These are phyloP conservation scores for Acleris cristana DNA, from an alignment of 2,888 invertebrate species.

Conservation along the genomic window DNA sequence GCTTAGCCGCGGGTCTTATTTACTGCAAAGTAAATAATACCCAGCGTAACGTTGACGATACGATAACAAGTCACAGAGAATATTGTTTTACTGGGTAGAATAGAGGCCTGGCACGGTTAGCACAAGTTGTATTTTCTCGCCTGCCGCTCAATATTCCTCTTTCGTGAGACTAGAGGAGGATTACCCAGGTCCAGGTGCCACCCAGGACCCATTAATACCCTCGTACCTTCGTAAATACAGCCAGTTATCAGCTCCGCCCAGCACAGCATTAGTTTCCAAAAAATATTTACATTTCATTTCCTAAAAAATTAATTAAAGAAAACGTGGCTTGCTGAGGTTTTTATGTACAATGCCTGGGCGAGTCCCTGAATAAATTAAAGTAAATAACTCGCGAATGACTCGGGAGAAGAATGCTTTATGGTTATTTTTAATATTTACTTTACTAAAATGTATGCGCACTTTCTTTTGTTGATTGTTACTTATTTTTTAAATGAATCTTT, in stretches of 20 bases:
- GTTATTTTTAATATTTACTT: conserved; percentile 1
- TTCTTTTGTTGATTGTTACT: not conserved
- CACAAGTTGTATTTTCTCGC: no score
- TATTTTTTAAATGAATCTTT: no score
- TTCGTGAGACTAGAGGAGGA: no score
- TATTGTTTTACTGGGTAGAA: no score
- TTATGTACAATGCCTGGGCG: conserved; percentile 19
- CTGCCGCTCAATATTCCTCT: no score
- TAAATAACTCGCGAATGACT: conserved; percentile 22
- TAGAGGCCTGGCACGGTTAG: no score
- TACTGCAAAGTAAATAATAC: no score
- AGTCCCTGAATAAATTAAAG: conserved; percentile 31
- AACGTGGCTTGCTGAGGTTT: conserved; percentile 4
- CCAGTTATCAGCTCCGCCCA: conserved; percentile 2
- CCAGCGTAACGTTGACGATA: no score
- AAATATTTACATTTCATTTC: conserved; percentile 3
- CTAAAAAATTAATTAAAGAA: conserved; percentile 21
- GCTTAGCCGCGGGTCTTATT: no score
- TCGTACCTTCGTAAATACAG: not conserved
- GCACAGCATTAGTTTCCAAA: conserved; percentile 6
- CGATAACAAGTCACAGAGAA: no score
- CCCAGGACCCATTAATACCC: no score
- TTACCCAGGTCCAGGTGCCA: no score
- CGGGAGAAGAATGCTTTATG: conserved; percentile 21
- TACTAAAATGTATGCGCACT: not conserved